These are phyloP conservation scores for Gastrophryne carolinensis DNA, from an alignment of 2,797 vertebrate genomes.

Conservation along the genomic window DNA sequence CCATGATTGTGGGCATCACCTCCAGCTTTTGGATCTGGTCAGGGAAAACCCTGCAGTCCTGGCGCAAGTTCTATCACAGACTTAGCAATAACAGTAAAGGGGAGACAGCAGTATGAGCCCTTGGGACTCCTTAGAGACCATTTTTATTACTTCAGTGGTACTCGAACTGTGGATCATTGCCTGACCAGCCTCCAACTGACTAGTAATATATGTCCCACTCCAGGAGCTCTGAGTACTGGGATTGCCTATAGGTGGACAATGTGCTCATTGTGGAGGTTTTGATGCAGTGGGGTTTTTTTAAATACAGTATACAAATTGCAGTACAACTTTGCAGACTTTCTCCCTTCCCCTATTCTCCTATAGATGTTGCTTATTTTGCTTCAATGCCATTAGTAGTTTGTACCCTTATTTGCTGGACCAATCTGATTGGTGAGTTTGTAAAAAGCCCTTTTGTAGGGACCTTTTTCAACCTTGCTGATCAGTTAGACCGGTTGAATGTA, in stretches of 20 bases:
- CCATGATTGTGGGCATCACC: constrained; percentile 89
- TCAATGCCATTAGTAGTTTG: too few species aligned
- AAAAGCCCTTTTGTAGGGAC: too few species aligned
- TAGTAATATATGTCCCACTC: background rate
- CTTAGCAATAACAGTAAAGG: constrained; percentile 91
- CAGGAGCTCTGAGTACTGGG: background rate
- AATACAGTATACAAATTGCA: too few species aligned
- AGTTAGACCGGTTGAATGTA: too few species aligned
- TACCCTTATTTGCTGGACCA: too few species aligned
- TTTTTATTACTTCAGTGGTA: background rate
- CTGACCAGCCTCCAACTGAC: background rate
- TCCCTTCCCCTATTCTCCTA: too few species aligned
- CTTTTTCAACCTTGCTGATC: too few species aligned
- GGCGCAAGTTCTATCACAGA: constrained; percentile 86
- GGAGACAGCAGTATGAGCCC: constrained; percentile 91
- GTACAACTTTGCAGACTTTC: background rate
- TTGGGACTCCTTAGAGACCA: too few species aligned
- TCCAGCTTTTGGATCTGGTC: constrained; percentile 96
- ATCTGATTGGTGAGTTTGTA: too few species aligned
- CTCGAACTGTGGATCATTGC: background rate
- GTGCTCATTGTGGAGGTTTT: background rate
- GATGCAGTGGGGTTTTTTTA: background rate
- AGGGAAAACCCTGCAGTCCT: constrained; percentile 87
- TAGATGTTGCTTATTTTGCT: too few species aligned
- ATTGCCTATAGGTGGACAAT: background rate